Percentiles rank a stretch among this genome's conserved stretches.
phyloP scores from a whole-genome alignment of 2,888 invertebrate genomes.

The Agrochola lota region DNA sequence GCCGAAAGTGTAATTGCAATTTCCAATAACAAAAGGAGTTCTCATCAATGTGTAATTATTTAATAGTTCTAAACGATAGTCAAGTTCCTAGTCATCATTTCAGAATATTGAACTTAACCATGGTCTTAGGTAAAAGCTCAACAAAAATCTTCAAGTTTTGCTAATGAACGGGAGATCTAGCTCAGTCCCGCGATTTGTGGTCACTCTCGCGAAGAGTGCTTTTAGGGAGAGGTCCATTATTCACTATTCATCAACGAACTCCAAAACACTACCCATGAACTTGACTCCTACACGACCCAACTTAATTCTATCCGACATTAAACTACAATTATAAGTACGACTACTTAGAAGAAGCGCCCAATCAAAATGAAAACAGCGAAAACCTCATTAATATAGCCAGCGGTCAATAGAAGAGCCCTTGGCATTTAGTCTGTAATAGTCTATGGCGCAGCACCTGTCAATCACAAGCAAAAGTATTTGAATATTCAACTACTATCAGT shows the following conservation, averaged over 20 bases:
- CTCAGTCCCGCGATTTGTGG: neutral
- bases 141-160: too few relatives aligned
- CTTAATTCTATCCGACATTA: neutral
- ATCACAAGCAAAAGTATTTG: slow-evolving; percentile 56
- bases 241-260: slow-evolving; percentile 8
- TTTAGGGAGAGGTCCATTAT: neutral
- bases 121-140: too few relatives aligned
- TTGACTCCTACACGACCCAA: slow-evolving; percentile 2
- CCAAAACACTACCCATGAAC: neutral
- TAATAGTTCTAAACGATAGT: too few relatives aligned
- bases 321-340: neutral
- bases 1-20: too few relatives aligned
- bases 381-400: slow-evolving; percentile 61
- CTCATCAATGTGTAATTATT: too few relatives aligned
- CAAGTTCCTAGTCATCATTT: too few relatives aligned
- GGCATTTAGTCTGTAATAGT: slow-evolving; percentile 60
- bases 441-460: slow-evolving; percentile 54
- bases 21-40: too few relatives aligned
- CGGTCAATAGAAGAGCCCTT: slow-evolving; percentile 67
- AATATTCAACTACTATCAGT: slow-evolving; percentile 61
- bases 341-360: slow-evolving; percentile 25
- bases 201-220: neutral
- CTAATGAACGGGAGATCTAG: too few relatives aligned
- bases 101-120: too few relatives aligned
- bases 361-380: slow-evolving; percentile 54